These are phyloP conservation scores for Aepyceros melampus DNA, from an alignment of 2,113 vertebrate genomes.

Conservation along the genomic window DNA sequence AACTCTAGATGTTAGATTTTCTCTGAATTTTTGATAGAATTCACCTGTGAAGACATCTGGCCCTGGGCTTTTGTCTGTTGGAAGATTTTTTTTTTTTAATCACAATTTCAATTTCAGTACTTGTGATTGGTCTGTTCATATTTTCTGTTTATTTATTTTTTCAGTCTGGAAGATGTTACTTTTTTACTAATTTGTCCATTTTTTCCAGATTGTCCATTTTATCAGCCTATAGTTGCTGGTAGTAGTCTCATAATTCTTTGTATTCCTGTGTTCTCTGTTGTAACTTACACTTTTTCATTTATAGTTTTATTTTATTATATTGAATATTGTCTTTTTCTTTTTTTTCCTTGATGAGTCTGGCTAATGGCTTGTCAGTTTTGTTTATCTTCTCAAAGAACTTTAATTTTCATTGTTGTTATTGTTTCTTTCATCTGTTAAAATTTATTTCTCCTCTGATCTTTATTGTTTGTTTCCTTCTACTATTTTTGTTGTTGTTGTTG, in stretches of 20 bases:
- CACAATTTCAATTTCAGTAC: not conserved
- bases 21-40: no score
- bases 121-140: not conserved
- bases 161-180: not conserved
- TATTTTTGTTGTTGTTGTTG: not conserved
- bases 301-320: not conserved
- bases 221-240: not conserved
- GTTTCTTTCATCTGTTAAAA: not conserved
- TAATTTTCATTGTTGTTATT: not conserved
- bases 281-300: not conserved
- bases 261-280: not conserved
- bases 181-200: not conserved
- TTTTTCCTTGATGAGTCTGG: not conserved
- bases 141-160: not conserved
- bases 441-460: not conserved
- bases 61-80: no score
- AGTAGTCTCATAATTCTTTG: not conserved
- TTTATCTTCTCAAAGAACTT: not conserved
- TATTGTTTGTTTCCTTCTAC: not conserved
- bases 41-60: no score
- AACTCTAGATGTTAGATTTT: no score
- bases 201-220: not conserved
- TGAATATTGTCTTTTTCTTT: not conserved
- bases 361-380: rapidly evolving
- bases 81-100: no score